Evolutionary conservation across 2,888 invertebrate genomes (phyloP).

Genomic region (Metellina segmentata): DNA sequence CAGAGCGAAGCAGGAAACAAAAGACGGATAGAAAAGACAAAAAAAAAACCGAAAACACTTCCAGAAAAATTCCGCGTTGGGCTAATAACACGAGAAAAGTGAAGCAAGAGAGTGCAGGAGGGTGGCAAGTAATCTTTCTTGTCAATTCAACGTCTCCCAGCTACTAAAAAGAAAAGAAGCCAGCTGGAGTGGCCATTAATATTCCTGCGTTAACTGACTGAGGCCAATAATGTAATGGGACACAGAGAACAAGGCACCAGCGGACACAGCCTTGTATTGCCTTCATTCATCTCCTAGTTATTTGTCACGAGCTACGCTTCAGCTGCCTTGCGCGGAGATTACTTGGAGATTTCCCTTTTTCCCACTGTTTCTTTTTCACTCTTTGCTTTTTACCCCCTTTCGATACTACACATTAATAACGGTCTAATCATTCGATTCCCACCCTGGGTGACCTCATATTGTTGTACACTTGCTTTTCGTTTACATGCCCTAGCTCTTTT

Average conservation of each 20-base stretch:
- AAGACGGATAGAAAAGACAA: constrained; percentile 5
- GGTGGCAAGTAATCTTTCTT: constrained; percentile 64
- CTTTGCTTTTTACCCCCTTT: constrained; percentile 23
- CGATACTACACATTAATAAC: constrained; percentile 66
- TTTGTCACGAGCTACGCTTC: constrained; percentile 63
- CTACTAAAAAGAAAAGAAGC: constrained; percentile 57
- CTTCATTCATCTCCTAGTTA: constrained; percentile 67
- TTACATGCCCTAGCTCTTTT: constrained; percentile 12
- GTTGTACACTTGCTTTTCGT: constrained; percentile 35
- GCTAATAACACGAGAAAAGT: constrained; percentile 65
- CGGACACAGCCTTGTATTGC: constrained; percentile 61
- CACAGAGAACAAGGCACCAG: constrained; percentile 61
- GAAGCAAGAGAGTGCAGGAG: constrained; percentile 7
- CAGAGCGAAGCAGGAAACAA: constrained; percentile 5
- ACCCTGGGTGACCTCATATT: constrained; percentile 27
- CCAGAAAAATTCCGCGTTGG: constrained; percentile 55
- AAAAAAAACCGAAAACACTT: constrained; percentile 30
- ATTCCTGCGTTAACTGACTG: constrained; percentile 69
- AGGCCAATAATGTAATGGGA: constrained; percentile 70
- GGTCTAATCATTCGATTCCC: constrained; percentile 60
- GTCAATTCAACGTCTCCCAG: constrained; percentile 63
- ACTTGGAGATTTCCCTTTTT: constrained; percentile 60
- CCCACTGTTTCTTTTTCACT: constrained; percentile 21
- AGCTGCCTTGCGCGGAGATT: constrained; percentile 52
- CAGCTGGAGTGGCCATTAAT: constrained; percentile 71